phyloP scores from a whole-genome alignment of 2,797 vertebrate species.

The Oryzias dopingdopingensis region DNA sequence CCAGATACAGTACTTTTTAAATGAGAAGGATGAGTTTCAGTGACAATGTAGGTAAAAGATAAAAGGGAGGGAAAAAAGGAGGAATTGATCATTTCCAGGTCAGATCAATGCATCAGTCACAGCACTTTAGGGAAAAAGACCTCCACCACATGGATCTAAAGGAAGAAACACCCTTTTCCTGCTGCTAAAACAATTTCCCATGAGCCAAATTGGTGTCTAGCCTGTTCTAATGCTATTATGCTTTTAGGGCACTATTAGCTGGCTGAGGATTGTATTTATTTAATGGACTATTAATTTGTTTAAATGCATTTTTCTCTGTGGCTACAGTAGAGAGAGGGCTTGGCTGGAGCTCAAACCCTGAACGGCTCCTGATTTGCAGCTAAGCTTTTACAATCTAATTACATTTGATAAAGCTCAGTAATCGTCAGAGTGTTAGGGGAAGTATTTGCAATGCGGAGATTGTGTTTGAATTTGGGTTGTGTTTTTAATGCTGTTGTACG shows the following conservation, averaged over 20 bases:
- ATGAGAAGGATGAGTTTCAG: constrained; percentile 69
- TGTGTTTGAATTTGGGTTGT: constrained; percentile 40
- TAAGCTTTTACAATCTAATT: constrained; percentile 61
- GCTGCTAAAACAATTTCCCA: constrained; percentile 34
- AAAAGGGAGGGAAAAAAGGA: constrained; percentile 4
- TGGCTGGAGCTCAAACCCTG: constrained; percentile 45
- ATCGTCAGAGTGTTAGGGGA: constrained; percentile 58
- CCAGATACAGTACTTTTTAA: constrained; percentile 73
- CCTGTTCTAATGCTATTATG: constrained; percentile 66
- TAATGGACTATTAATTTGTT: constrained; percentile 77
- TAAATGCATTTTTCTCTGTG: constrained; percentile 61
- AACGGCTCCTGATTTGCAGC: constrained; percentile 52
- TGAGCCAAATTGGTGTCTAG: constrained; percentile 53
- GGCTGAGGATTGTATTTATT: constrained; percentile 61
- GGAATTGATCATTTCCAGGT: constrained; percentile 59
- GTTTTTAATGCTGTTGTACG: constrained; percentile 42
- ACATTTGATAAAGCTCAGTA: constrained; percentile 65
- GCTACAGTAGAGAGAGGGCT: constrained; percentile 38
- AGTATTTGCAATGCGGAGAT: constrained; percentile 51
- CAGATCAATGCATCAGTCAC: constrained; percentile 56
- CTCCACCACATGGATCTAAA: constrained; percentile 44
- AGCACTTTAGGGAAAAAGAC: constrained; percentile 43
- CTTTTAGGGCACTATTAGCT: constrained; percentile 67
- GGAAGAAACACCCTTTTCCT: constrained; percentile 42
- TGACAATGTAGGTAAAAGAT: constrained; percentile 50